These are phyloP conservation scores for Ochropleura leucogaster DNA, from an alignment of 2,888 invertebrate genomes.

Conservation along the genomic window DNA sequence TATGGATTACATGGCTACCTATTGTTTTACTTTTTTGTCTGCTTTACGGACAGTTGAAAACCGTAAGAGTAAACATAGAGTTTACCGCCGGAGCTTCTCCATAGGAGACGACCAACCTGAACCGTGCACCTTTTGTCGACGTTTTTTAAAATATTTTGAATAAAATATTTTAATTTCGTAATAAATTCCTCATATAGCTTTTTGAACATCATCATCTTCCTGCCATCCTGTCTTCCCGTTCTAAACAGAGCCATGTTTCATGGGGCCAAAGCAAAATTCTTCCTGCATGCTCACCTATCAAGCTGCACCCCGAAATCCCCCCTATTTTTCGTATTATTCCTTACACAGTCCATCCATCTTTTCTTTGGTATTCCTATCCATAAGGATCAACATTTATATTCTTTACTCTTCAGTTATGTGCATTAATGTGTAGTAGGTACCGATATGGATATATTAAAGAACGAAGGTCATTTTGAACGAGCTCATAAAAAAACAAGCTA, in stretches of 20 bases:
- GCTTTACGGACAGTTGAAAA: not conserved
- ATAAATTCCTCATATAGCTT: not conserved
- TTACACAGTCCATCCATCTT: not conserved
- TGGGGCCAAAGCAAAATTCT: not conserved
- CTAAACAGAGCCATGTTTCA: not conserved
- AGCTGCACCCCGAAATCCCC: not conserved
- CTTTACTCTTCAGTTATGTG: not conserved
- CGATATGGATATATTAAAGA: not conserved
- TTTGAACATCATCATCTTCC: not conserved
- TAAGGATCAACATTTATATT: not conserved
- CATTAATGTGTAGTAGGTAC: not conserved
- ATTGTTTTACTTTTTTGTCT: not conserved
- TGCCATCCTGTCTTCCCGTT: no score
- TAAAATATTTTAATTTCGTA: no score
- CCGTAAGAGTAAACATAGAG: no score
- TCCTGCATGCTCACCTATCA: not conserved
- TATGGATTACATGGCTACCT: no score
- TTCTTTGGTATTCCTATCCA: not conserved
- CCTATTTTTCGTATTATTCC: not conserved
- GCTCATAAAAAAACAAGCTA: no score
- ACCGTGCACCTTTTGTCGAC: no score
- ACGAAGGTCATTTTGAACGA: not conserved
- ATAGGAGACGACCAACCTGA: no score
- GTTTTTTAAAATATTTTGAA: no score
- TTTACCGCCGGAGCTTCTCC: no score